Evolutionary conservation across 2,888 invertebrate species (phyloP).

Genomic region (Dioctria rufipes): DNA sequence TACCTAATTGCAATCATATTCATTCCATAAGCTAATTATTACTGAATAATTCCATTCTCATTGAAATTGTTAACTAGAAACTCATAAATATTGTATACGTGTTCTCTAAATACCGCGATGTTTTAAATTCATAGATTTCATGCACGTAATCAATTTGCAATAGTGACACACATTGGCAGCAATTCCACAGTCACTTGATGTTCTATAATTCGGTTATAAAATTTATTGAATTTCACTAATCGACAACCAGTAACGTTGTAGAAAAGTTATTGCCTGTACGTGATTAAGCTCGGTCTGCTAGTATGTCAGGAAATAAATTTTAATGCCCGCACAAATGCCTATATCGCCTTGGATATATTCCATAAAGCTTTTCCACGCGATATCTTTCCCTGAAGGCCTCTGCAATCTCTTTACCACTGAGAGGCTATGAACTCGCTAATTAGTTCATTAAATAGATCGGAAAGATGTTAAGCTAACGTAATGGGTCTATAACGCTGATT

Average conservation of each 20-base stretch:
- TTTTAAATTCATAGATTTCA: no score
- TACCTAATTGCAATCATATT: no score
- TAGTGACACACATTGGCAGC: not conserved
- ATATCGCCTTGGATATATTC: not conserved
- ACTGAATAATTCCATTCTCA: no score
- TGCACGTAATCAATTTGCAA: no score
- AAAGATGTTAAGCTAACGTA: not conserved
- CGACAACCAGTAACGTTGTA: not conserved
- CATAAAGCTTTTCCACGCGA: not conserved
- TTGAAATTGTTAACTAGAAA: no score
- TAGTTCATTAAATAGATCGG: constrained; percentile 8
- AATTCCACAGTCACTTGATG: constrained; percentile 28
- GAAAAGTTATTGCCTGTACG: constrained; percentile 30
- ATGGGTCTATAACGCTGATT: not conserved
- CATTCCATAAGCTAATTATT: no score
- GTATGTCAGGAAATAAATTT: constrained; percentile 25
- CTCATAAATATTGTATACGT: no score
- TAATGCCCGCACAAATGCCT: constrained; percentile 15
- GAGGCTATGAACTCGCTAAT: constrained; percentile 2
- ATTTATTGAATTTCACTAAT: constrained; percentile 28
- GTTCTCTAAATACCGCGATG: no score
- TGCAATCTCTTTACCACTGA: constrained; percentile 15
- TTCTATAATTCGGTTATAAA: constrained; percentile 8
- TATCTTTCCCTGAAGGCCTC: not conserved
- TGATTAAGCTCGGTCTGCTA: constrained; percentile 6